Evolutionary conservation across 2,888 invertebrate species (phyloP), one percentile per base, ranked within the genome.

Genomic region (Sphinx pinastri): DNA sequence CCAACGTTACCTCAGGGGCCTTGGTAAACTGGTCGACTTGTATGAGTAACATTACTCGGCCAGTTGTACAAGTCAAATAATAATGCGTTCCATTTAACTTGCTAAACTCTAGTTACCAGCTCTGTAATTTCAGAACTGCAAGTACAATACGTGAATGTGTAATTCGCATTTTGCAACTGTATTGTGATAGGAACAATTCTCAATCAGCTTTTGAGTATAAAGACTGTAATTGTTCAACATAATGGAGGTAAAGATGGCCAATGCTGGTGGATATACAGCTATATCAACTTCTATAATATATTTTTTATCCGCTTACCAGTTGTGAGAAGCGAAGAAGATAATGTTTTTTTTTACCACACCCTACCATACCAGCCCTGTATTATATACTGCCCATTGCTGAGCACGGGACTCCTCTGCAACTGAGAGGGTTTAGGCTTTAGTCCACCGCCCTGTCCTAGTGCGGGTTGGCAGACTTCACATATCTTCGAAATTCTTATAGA

Each of bases 1-100:
- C 16, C 12, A 31, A 38, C 38, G 7, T 1, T 13, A 49, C 0
- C 12, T 47, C 19, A 63, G 49, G 19, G 49, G 13, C 49, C 63
- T 49, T 49, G 13, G 5, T 63, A 47, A 47, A 49, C 19, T 63
- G 19, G 49, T 19, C 31, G 8, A 2, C 14, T 59, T n/a, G n/a
- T 59, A 13, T 31, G 13, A 47, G 11, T 3, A 59, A 8, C 10
- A 13, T 25, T 57, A 19, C 25, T 19, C 49, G 16, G 19, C 19
- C 63, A 25, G 19, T 49, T 7, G 63, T 49, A 19, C 19, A 49
- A 63, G 49, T 49, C 63, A 63, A 63, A 63, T 49, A 49, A 63
- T 47, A 63, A 63, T 49, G 49, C 63, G 63, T 63, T 63, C 49
- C 49, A 49, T 63, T 63, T 63, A 63, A 49, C 63, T 63, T 63